Base-by-base conservation (phyloP, 2,797 vertebrate genomes). In the Menidia menidia region DNA sequence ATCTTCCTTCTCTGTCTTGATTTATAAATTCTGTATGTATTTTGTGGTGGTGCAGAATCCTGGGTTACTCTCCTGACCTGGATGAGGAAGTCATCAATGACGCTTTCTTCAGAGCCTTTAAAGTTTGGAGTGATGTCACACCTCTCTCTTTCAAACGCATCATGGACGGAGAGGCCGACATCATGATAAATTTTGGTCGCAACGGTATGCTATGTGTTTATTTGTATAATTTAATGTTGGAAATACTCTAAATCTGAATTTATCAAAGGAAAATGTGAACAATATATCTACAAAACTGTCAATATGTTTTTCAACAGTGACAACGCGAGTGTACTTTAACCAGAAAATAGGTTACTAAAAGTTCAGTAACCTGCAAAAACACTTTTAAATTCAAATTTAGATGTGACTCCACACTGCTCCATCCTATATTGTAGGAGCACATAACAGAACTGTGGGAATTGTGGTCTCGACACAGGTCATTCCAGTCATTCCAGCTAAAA, bases 171-270 rank as follows among this genome's bases (percentile, higher is more conserved):
- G 98, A 99, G 75, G 98, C 98, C 18, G 98, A 99, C 90, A 99
- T 99, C 81, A 98, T 99, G 97, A 95, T 99, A 84, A 98, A 99
- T 82, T 99, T 99, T 75, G 98, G 98, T 16, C 96, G 98, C 81
- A 98, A 97, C 89, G 98, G 98, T 99, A 97, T 33, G 77, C 4
- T 30, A n/a, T 44, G 10, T 51, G 6, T 31, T 53, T 6, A 16
- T 2, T 39, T 5, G 35, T 39, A 10, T 5, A 39, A 39, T 39
- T 39, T 39, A 7, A 73, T 54, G 6, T 55, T 32, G 19, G 0
- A 45, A 47, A 66, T 16, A 16, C 32, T 7, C 12, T 4, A 2
- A 19, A 0, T 56, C 44, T 19, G 12, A 6, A 11, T 25, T 14
- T 31, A 60, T 73, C 31, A 16, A 9, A 16, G 25, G 14, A 31